Percentiles rank a stretch among this genome's conserved stretches.
These are phyloP conservation scores for Agonopterix heracliana DNA, from an alignment of 2,888 invertebrate genomes.

Conservation along the genomic window DNA sequence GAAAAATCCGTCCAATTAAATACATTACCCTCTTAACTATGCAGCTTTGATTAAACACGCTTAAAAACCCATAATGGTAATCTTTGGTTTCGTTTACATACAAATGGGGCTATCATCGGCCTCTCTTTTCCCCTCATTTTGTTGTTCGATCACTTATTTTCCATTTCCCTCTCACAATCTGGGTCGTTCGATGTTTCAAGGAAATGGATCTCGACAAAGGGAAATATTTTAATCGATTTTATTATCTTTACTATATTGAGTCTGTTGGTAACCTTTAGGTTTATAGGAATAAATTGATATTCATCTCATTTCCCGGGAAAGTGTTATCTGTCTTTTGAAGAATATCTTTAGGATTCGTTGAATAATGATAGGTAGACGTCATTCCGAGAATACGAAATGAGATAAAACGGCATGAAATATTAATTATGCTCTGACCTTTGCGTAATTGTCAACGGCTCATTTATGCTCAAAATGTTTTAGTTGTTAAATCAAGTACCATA, in stretches of 20 bases:
- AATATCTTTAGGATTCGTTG: slow-evolving; percentile 5
- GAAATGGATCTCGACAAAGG: slow-evolving; percentile 23
- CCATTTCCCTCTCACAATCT: slow-evolving; percentile 41
- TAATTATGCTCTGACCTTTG: too few species aligned
- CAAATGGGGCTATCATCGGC: slow-evolving; percentile 39
- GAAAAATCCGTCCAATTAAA: too few species aligned
- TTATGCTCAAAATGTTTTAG: too few species aligned
- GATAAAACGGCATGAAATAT: too few species aligned
- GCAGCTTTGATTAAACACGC: too few species aligned
- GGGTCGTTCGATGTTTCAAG: slow-evolving; percentile 31
- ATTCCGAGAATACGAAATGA: too few species aligned
- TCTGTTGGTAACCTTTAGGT: not conserved
- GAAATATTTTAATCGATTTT: slow-evolving; percentile 25
- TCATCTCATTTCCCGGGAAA: slow-evolving; percentile 1
- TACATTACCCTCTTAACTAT: too few species aligned
- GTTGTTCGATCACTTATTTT: slow-evolving; percentile 42
- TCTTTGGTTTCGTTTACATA: slow-evolving; percentile 35
- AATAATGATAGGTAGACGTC: not conserved
- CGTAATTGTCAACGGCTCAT: too few species aligned
- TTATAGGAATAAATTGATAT: not conserved
- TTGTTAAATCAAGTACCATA: too few species aligned
- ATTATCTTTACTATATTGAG: slow-evolving; percentile 18
- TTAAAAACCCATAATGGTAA: slow-evolving; percentile 18
- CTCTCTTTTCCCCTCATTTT: slow-evolving; percentile 32
- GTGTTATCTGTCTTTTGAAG: slow-evolving; percentile 4